A percentile compares a stretch with the other conserved stretches of the same genome.
Evolutionary conservation across 2,888 invertebrate genomes (phyloP).

Genomic region (Rhamnusium bicolor): DNA sequence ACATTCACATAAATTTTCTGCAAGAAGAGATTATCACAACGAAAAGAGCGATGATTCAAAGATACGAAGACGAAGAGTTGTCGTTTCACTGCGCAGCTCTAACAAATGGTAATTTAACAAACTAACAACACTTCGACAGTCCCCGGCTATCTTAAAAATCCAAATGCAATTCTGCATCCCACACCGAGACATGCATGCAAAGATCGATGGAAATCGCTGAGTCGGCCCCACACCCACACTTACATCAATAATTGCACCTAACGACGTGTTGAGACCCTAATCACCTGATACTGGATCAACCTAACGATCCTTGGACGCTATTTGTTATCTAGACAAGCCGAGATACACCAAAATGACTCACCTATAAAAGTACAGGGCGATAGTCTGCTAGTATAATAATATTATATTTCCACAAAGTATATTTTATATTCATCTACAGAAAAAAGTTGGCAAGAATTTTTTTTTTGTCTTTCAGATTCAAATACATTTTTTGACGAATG

Average conservation of each 20-base stretch:
- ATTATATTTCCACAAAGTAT: no score
- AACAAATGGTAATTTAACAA: slow-evolving; percentile 7
- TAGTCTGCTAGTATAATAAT: no score
- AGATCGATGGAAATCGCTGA: slow-evolving; percentile 25
- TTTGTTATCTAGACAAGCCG: slow-evolving; percentile 34
- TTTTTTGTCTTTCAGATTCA: no score
- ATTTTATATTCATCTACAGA: no score
- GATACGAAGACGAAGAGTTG: background rate
- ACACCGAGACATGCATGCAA: slow-evolving; percentile 32
- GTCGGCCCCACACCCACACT: slow-evolving; percentile 51
- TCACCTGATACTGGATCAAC: slow-evolving; percentile 55
- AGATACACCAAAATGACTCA: background rate
- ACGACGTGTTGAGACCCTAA: slow-evolving; percentile 60
- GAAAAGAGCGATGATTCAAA: background rate
- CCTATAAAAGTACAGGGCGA: background rate
- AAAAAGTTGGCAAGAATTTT: no score
- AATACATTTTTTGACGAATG: no score
- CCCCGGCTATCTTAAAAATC: slow-evolving; percentile 9
- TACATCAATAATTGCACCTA: slow-evolving; percentile 63
- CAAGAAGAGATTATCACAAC: background rate
- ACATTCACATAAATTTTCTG: background rate
- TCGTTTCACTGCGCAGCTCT: background rate
- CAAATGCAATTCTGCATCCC: slow-evolving; percentile 21
- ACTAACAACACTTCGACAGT: slow-evolving; percentile 20
- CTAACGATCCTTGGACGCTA: slow-evolving; percentile 53